Evolutionary conservation across 2,888 invertebrate species (phyloP).

Genomic region (Agrotis puta): DNA sequence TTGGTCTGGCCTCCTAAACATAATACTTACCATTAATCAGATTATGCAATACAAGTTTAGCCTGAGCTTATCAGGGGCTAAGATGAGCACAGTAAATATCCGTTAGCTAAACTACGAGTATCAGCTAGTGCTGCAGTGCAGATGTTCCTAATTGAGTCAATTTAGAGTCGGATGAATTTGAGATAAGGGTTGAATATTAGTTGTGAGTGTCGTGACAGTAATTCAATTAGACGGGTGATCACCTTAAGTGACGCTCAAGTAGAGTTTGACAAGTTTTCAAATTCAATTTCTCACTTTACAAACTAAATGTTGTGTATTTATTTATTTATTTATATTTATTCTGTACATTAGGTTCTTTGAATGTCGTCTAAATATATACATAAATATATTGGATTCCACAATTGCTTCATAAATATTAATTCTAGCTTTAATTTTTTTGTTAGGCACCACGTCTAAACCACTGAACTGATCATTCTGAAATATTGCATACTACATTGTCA

Average conservation of each 20-base stretch:
- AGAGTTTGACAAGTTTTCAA: not conserved
- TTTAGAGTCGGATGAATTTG: constrained; percentile 8
- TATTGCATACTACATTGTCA: no score
- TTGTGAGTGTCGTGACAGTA: not conserved
- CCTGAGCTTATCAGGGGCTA: not conserved
- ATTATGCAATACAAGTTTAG: not conserved
- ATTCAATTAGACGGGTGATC: not conserved
- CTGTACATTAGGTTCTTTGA: no score
- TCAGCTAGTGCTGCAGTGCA: constrained; percentile 26
- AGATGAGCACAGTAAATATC: constrained; percentile 3
- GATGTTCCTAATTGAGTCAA: constrained; percentile 31
- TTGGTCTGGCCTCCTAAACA: no score
- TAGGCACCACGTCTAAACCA: no score
- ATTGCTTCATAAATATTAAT: no score
- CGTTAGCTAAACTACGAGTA: constrained; percentile 17
- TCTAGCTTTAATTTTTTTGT: no score
- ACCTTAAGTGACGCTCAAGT: not conserved
- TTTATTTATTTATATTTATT: no score
- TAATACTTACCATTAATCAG: no score
- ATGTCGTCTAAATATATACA: no score
- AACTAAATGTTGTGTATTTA: no score
- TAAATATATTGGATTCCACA: no score
- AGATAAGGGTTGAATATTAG: not conserved
- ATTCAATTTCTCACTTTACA: not conserved
- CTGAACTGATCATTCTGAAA: no score